Evolutionary conservation across 2,797 vertebrate species (phyloP), one percentile per base, ranked within the genome.

Genomic region (Sitta carolinensis): DNA sequence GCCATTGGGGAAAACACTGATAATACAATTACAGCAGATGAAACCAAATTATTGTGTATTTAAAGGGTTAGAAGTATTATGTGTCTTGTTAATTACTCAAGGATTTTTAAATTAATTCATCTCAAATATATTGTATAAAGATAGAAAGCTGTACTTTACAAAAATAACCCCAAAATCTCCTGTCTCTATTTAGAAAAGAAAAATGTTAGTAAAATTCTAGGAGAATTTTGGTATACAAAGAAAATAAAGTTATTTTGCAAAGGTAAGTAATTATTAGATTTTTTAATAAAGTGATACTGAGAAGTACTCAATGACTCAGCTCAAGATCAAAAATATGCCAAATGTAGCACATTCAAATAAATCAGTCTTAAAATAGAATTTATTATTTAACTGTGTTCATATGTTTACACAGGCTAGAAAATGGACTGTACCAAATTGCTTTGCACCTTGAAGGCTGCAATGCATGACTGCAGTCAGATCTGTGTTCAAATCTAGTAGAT

Each of bases 21-120:
- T 93, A 95, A 94, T 73, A 63, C 16, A 69, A 62, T 93, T 94
- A 83, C 5, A 79, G 58, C 17, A 90, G 94, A 89, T 95, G 19
- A 74, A 84, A 45, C 12, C 73, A 87, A 94, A 78, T 86, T 55
- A 63, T 61, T 80, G 18, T 90, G 10, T 89, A 66, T 73, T 74
- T 90, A 80, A 86, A 81, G 13, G 5, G 66, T 84, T 95, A 79
- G 74, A 91, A 73, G 5, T n/a, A 81, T 47, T 78, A 34, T 62
- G 13, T 58, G 42, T 83, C 68, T 47, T 87, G 38, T 90, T 89
- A 83, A 86, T 51, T 48, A 36, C 11, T 6, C 14, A 36, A 10
- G 7, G 13, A 29, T 51, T 30, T 82, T 69, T 61, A 19, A 89
- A 84, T 51, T 7, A 7, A 10, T 87, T 75, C 0, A 16, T 45